Evolutionary conservation across 2,888 invertebrate genomes (phyloP).

Genomic region (Cephonodes hylas): DNA sequence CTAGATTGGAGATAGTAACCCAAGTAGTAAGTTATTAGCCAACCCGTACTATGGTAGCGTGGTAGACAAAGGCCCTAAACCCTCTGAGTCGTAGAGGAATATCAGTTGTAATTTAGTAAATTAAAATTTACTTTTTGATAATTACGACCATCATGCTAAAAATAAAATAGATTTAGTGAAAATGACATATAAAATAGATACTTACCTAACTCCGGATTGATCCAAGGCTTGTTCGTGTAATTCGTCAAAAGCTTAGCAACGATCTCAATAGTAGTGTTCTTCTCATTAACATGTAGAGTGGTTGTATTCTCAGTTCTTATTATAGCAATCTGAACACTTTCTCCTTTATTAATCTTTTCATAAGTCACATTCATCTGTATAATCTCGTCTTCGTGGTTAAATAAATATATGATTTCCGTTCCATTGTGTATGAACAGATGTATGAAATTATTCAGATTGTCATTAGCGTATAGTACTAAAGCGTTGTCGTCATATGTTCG

Average conservation of each 20-base stretch:
- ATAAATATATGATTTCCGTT: conserved; percentile 90
- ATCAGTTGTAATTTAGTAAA: no score
- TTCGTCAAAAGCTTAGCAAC: conserved; percentile 86
- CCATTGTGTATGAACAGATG: conserved; percentile 92
- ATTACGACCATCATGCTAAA: no score
- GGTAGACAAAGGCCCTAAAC: no score
- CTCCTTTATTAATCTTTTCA: conserved; percentile 88
- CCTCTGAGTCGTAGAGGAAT: no score
- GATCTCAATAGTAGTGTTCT: conserved; percentile 85
- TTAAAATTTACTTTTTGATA: no score
- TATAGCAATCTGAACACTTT: conserved; percentile 94
- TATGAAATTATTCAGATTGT: conserved; percentile 95
- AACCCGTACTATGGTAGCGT: no score
- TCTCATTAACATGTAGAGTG: conserved; percentile 90
- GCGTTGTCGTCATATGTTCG: conserved; percentile 92
- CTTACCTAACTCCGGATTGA: conserved; percentile 88
- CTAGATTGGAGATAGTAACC: no score
- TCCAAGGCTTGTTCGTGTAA: conserved; percentile 93
- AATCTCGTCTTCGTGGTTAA: conserved; percentile 90
- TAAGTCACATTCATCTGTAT: conserved; percentile 89
- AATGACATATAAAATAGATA: no score
- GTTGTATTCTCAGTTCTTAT: conserved; percentile 86
- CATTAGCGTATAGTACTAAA: conserved; percentile 93
- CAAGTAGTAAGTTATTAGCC: no score
- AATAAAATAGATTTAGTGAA: no score